A percentile compares a stretch with the other conserved stretches of the same genome.
Evolutionary conservation across 64 coral and sea anemone species (phyloP).

Genomic region (Porites lutea): DNA sequence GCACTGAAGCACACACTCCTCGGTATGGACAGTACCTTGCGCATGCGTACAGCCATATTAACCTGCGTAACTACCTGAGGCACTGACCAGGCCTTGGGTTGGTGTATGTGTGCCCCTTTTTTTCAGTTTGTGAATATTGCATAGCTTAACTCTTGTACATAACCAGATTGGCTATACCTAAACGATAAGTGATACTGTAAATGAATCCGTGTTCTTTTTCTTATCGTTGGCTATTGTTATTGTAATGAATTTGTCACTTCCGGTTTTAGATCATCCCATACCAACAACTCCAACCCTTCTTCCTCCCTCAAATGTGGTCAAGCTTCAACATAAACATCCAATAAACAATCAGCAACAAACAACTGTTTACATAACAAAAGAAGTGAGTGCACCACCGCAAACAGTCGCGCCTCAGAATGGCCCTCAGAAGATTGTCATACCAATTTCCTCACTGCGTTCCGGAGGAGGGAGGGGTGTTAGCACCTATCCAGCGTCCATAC

Average conservation of each 20-base stretch:
- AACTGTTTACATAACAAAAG: background rate
- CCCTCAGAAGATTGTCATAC: slow-evolving; percentile 31
- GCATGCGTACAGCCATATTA: too few species aligned
- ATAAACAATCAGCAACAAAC: background rate
- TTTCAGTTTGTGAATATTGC: too few species aligned
- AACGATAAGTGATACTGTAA: too few species aligned
- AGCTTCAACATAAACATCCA: background rate
- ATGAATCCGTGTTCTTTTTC: too few species aligned
- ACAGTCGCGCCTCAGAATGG: background rate
- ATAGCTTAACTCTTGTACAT: too few species aligned
- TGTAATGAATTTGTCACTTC: background rate
- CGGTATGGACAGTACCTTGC: too few species aligned
- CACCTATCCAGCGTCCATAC: background rate
- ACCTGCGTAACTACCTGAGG: too few species aligned
- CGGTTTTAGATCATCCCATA: background rate
- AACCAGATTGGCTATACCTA: too few species aligned
- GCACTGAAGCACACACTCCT: too few species aligned
- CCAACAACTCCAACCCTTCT: background rate
- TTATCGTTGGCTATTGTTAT: too few species aligned
- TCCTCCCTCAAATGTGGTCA: background rate
- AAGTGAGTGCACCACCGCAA: background rate
- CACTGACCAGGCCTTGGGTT: too few species aligned
- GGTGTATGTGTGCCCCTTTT: too few species aligned
- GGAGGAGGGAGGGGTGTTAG: background rate
- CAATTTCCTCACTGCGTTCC: slow-evolving; percentile 23